Base-by-base conservation (phyloP, 2,113 vertebrate genomes). In the Psephotus haematonotus region DNA sequence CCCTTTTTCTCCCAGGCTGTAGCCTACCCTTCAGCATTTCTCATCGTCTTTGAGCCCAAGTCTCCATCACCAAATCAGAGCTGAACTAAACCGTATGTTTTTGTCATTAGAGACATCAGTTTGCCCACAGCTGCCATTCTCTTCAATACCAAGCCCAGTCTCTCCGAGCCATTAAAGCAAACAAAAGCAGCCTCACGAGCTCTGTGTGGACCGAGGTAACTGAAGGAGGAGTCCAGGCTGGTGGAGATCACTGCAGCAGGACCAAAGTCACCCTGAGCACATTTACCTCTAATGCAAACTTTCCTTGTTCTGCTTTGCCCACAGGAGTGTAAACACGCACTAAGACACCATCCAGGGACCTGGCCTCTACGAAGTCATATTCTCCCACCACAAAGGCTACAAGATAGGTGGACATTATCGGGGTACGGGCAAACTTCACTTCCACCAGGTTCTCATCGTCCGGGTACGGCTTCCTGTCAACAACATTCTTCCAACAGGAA, bases 321-420 rank as follows among this genome's bases (percentile, higher is more conserved):
- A 99, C 97, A 10, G 99, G 99, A 7, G 99, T 99, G 96, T 99
- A 99, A 93, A 99, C 99, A 20, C 99, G 99, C 63, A 99, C 99
- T 44, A 98, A 97, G 63, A 99, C 90, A 1, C 99, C 99, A 37
- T 99, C 99, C 6, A 98, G 98, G 29, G 99, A 99, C 64, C 98
- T 98, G 94, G 98, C 98, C 98, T 99, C 99, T 92, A 99, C 99
- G 55, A 98, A 99, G 98, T 99, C 99, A 28, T 99, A 99, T 95
- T 99, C 99, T 72, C 99, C 99, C 71, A 99, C 99, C 97, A 99
- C 99, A 80, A 99, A 99, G 15, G 99, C 99, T 87, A 99, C 99
- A 16, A 99, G 98, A 94, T 99, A 99, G 0, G 99, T 99, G 80
- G 99, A 99, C 99, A 99, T 99, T 85, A 99, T 96, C 53, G 99